Evolutionary conservation across 2,888 invertebrate species (phyloP), one percentile per base, ranked within the genome.

Genomic region (Mactromeris polynyma): DNA sequence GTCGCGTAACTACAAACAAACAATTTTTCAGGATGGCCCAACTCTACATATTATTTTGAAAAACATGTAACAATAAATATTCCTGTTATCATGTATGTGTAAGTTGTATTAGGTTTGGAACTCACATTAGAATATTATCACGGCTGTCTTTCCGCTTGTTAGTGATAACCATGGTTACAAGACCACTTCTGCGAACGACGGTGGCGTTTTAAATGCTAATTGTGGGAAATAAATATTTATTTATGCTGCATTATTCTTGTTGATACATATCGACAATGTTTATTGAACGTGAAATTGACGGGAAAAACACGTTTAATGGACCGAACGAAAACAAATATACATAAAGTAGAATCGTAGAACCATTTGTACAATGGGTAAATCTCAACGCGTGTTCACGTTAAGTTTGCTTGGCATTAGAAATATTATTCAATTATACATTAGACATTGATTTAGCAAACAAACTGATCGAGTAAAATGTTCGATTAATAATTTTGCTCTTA

Each of bases 181-280:
- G 14, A 26, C 33, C 11, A 73, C 73, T 36, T 19, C 36, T 73
- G 26, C 17, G 73, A 33, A 33, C 3, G 19, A 36, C 73, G 36
- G 36, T 73, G 73, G 14, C 73, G 73, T 73, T 73, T 73, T 73
- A 73, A 73, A 73, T 73, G 73, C 73, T 73, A 73, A 73, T 73
- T 73, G 73, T 73, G 73, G 17, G 36, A 36, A 73, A 73, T 73
- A 73, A 73, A 73, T 73, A 73, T 73, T 73, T 73, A 73, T 73
- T 73, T 73, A 73, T 73, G 36, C 14, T 33, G 33, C 73, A 19
- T 73, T 73, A 73, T 36, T 36, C 73, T 73, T 73, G 33, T 73
- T 73, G 73, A 73, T 73, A 73, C 73, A 73, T 73, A 73, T 73
- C 73, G 14, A 9, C 36, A 17, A 4, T 36, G 73, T 73, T 73